Percentiles rank a stretch among this genome's conserved stretches.
phyloP scores from a whole-genome alignment of 2,113 vertebrate genomes.

The Pteronura brasiliensis region DNA sequence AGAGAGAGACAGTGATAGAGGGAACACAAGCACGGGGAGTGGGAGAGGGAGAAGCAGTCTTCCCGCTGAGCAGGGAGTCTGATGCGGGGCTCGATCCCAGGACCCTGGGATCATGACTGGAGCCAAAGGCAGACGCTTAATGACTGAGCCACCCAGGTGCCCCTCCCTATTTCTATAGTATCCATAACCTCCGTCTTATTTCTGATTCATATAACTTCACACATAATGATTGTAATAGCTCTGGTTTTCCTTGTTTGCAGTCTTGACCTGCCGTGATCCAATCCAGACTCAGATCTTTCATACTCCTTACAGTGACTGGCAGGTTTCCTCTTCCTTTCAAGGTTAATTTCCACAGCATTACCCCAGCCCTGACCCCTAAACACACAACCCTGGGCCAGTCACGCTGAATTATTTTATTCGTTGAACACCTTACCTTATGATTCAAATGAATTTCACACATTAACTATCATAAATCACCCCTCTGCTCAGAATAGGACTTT shows the following conservation, averaged over 20 bases:
- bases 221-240: not conserved
- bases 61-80: too few species aligned
- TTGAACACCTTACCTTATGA: not conserved
- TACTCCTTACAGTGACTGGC: not conserved
- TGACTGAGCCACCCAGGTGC: too few species aligned
- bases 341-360: not conserved
- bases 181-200: not conserved
- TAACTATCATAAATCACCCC: not conserved
- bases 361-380: not conserved
- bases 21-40: too few species aligned
- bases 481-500: not conserved
- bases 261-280: not conserved
- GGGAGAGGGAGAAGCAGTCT: too few species aligned
- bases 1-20: too few species aligned
- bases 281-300: not conserved
- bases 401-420: not conserved
- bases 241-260: not conserved
- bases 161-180: not conserved
- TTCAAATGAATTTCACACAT: not conserved
- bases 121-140: too few species aligned
- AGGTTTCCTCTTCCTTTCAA: not conserved
- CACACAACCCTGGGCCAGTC: not conserved
- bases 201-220: not conserved
- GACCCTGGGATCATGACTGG: too few species aligned
- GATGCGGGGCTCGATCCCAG: too few species aligned